phyloP scores from a whole-genome alignment of 2,888 invertebrate genomes.

The Cantharis flavilabris region DNA sequence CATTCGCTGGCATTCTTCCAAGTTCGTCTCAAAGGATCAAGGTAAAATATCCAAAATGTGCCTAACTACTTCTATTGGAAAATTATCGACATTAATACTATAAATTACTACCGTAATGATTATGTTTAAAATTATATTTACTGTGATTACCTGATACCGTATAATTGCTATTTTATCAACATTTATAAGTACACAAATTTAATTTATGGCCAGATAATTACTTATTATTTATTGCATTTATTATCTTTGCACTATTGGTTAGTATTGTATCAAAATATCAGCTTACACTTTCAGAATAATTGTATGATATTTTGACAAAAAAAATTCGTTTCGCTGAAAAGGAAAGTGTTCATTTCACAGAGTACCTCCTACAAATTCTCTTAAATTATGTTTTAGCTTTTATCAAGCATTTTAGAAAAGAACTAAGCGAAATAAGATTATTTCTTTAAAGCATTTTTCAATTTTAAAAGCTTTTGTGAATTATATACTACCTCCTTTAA shows the following conservation, averaged over 20 bases:
- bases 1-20: neutral
- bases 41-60: neutral
- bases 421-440: neutral
- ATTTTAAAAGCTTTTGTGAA: neutral
- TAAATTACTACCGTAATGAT: neutral
- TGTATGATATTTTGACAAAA: neutral
- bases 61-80: neutral
- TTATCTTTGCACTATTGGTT: neutral
- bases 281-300: neutral
- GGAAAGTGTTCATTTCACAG: neutral
- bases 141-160: neutral
- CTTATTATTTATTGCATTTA: neutral
- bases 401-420: neutral
- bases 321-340: neutral
- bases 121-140: no score
- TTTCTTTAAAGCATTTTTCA: neutral
- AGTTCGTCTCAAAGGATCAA: neutral
- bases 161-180: neutral
- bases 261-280: neutral
- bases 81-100: neutral
- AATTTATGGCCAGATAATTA: neutral
- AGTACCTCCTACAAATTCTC: neutral
- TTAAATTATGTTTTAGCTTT: neutral
- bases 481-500: neutral
- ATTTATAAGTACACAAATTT: neutral